Evolutionary conservation across 2,888 invertebrate species (phyloP).

Genomic region (Erebia aethiops): DNA sequence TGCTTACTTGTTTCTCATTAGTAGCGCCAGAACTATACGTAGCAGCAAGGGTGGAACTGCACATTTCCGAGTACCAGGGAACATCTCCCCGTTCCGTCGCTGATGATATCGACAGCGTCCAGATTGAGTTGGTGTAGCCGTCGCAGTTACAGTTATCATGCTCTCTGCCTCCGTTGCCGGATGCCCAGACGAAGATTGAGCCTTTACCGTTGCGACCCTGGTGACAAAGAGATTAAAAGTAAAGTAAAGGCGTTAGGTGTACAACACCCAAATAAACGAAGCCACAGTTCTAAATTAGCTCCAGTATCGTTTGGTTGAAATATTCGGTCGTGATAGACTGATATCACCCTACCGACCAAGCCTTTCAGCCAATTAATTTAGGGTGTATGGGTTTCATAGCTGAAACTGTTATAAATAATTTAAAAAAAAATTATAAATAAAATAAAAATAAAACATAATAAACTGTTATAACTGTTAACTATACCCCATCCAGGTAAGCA

Average conservation of each 20-base stretch:
- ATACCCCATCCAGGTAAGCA: no score
- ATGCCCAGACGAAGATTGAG: constrained; percentile 99
- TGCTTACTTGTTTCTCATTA: constrained; percentile 90
- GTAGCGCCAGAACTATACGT: constrained; percentile 98
- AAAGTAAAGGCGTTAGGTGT: no score
- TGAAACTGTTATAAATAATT: no score
- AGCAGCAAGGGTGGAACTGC: constrained; percentile 98
- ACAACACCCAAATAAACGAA: neutral
- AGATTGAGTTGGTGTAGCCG: constrained; percentile 99
- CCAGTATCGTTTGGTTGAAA: neutral
- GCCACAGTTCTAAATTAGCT: neutral
- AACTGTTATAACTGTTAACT: no score
- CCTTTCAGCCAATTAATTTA: no score
- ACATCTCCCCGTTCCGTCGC: constrained; percentile 95
- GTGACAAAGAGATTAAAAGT: neutral
- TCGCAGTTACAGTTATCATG: constrained; percentile 99
- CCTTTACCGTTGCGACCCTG: constrained; percentile 96
- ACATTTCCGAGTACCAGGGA: constrained; percentile 99
- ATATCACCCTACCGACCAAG: no score
- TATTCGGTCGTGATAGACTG: no score
- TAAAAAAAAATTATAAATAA: no score
- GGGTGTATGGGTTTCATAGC: no score
- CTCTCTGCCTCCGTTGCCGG: constrained; percentile 98
- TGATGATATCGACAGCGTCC: constrained; percentile 98
- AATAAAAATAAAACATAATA: no score